Base-by-base conservation (phyloP, 1,140 invertebrate species). In the Drosophila azteca region DNA sequence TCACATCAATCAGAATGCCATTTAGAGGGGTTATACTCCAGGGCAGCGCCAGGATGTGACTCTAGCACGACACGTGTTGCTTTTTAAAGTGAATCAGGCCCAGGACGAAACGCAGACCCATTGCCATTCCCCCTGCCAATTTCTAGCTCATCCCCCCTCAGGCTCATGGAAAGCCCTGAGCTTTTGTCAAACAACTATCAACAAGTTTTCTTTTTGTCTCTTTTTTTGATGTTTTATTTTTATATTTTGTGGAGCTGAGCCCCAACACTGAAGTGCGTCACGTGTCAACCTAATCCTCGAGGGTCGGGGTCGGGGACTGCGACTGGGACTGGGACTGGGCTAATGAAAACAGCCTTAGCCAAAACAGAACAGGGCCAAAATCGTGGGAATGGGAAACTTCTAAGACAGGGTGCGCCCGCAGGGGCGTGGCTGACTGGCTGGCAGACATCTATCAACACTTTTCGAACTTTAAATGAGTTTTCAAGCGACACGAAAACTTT, bases 401-500 rank as follows among this genome's bases (percentile, higher is more conserved):
- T 26, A 58, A 70, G 67, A 70, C 64, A 41, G 67, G 67, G 67
- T 66, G 67, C 35, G 35, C 11, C 35, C 35, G 13, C 11, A 53
- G 44, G 53, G 67, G 62, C 61, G 53, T 67, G 58, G 61, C 65
- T 44, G 54, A 15, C 69, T 69, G 58, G 31, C 76, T 53, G 73
- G 44, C 49, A 72, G 71, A 55, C 79, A 88, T 87, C 78, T 70
- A 79, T 75, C 79, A 87, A 82, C 82, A 88, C 82, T 87, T 87
- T 88, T 20, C 58, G 69, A 87, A 87, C 82, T 87, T 87, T 87
- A 87, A 87, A 87, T 87, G 82, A 87, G 82, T 87, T 87, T 87
- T 83, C 68, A 24, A 67, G 80, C 48, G 62, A 64, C 59, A 50
- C 68, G 76, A 83, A 83, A 39, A 39, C 3, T 60, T 83, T 82